Evolutionary conservation across 30 jellyfish, hydroid and myxozoan species (phyloP).

Genomic region (Hydra vulgaris): DNA sequence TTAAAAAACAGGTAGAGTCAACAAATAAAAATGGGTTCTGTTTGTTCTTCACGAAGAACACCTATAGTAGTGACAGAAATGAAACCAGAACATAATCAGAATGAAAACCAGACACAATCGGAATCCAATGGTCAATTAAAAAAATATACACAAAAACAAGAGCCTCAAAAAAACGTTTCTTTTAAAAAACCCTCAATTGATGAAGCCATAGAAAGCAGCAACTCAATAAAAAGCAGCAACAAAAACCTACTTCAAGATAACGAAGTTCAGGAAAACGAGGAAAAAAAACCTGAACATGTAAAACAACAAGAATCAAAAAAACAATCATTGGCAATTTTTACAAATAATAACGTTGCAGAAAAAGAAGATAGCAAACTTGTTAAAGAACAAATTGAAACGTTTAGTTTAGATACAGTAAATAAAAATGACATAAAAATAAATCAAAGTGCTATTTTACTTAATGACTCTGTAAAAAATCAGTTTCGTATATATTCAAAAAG

Average conservation of each 20-base stretch:
- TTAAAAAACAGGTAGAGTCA: no score
- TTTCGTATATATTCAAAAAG: conserved; percentile 14
- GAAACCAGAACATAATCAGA: not conserved
- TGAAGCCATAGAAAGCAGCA: not conserved
- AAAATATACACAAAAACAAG: not conserved
- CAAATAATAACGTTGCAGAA: not conserved
- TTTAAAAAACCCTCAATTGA: not conserved
- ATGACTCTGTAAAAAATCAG: not conserved
- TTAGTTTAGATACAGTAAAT: not conserved
- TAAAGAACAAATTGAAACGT: not conserved
- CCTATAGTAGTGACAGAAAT: not conserved
- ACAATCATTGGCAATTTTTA: not conserved
- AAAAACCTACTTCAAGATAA: not conserved
- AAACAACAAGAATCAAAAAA: not conserved
- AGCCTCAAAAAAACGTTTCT: not conserved
- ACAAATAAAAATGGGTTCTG: not conserved
- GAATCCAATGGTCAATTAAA: not conserved
- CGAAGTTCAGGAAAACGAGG: not conserved
- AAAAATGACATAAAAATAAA: not conserved
- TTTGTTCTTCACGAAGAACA: not conserved
- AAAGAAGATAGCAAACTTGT: not conserved
- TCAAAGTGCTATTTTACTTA: not conserved
- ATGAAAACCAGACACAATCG: not conserved
- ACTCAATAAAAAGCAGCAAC: no score
- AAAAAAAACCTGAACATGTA: not conserved